A percentile compares a stretch with the other conserved stretches of the same genome.
Evolutionary conservation across 2,888 invertebrate genomes (phyloP).

Genomic region (Colletes collaris): DNA sequence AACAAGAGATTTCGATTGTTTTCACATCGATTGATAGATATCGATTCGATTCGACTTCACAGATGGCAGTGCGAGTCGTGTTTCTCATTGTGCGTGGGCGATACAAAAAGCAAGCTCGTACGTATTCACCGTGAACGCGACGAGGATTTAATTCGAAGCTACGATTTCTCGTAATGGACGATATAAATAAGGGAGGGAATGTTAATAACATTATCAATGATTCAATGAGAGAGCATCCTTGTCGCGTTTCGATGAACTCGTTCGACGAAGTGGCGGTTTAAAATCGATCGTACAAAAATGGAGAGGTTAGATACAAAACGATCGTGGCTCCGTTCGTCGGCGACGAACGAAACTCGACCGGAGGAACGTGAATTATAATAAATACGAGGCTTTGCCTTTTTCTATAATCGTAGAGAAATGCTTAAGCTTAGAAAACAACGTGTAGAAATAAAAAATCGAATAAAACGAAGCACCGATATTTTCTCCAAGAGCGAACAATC

Average conservation of each 20-base stretch:
- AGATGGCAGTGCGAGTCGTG: not conserved
- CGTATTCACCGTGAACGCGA: not conserved
- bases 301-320: constrained; percentile 3
- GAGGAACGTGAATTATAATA: constrained; percentile 36
- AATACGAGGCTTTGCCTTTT: constrained; percentile 1
- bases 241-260: constrained; percentile 3
- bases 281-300: constrained; percentile 23
- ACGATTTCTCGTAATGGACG: too few species aligned
- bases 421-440: constrained; percentile 67
- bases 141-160: not conserved
- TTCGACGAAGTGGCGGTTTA: not conserved
- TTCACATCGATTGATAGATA: too few species aligned
- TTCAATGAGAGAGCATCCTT: not conserved
- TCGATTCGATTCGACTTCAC: too few species aligned
- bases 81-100: constrained; percentile 6
- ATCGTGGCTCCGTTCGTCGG: constrained; percentile 10
- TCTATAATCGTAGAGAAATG: constrained; percentile 52
- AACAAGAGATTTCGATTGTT: too few species aligned
- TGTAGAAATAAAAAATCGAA: constrained; percentile 47
- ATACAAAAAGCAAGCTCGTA: constrained; percentile 14
- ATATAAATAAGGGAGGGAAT: too few species aligned
- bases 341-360: constrained; percentile 37
- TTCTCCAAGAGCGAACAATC: constrained; percentile 45
- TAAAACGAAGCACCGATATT: constrained; percentile 72
- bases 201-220: too few species aligned